phyloP scores from a whole-genome alignment of 2,888 invertebrate genomes.

The Coenonympha glycerion region DNA sequence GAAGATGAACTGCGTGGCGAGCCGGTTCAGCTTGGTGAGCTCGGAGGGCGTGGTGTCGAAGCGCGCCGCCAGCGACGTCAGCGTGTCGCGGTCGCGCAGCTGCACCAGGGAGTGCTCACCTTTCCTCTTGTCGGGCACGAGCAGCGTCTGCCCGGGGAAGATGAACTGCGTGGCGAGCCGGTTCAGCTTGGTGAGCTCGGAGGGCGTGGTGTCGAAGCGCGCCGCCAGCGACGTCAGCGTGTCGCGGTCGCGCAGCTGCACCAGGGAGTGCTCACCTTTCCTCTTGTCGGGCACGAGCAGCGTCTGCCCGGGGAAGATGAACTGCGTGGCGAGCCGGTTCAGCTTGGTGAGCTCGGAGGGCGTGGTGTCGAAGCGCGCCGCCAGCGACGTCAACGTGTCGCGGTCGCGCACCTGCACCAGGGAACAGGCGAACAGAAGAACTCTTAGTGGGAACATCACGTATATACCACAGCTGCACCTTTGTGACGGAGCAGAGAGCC shows the following conservation, averaged over 20 bases:
- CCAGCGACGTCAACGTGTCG: constrained; percentile 95
- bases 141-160: constrained; percentile 89
- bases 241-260: constrained; percentile 88
- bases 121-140: constrained; percentile 85
- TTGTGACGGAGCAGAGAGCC: no score
- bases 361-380: constrained; percentile 96
- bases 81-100: constrained; percentile 92
- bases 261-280: constrained; percentile 52
- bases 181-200: constrained; percentile 96
- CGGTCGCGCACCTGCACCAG: constrained; percentile 83
- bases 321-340: constrained; percentile 92
- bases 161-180: constrained; percentile 91
- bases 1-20: constrained; percentile 92
- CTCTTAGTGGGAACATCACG: no score
- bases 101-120: constrained; percentile 50
- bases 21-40: constrained; percentile 94
- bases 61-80: constrained; percentile 94
- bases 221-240: constrained; percentile 96
- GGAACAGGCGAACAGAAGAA: no score
- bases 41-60: constrained; percentile 99
- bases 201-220: constrained; percentile 96
- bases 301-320: constrained; percentile 91
- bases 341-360: constrained; percentile 97
- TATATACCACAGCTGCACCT: no score
- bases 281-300: constrained; percentile 87